These are phyloP conservation scores for Pantherophis alleghaniensis DNA, from an alignment of 2,797 vertebrate species.

Conservation along the genomic window DNA sequence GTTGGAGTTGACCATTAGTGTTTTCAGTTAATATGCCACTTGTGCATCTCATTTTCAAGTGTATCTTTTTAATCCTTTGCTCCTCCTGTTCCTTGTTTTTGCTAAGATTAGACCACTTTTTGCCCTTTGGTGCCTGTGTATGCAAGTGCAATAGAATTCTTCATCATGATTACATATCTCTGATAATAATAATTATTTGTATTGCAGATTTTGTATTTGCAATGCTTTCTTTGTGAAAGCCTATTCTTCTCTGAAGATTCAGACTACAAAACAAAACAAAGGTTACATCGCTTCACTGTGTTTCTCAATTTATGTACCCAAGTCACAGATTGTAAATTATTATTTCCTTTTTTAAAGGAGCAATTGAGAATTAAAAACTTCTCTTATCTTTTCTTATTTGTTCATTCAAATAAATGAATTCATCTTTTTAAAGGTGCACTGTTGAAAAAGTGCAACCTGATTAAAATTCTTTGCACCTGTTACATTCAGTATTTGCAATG, in stretches of 20 bases:
- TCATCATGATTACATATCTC: not conserved
- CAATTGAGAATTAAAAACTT: not conserved
- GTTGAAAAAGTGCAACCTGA: not conserved
- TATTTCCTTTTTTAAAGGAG: not conserved
- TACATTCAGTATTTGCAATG: not conserved
- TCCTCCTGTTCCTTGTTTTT: not conserved
- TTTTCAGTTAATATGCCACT: not conserved
- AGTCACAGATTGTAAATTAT: not conserved
- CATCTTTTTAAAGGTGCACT: not conserved
- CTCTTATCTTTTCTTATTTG: not conserved
- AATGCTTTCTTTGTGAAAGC: not conserved
- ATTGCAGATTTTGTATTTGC: not conserved
- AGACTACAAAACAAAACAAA: rapidly evolving
- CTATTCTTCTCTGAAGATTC: not conserved
- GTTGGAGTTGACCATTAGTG: not conserved
- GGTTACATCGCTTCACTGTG: not conserved
- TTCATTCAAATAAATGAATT: not conserved
- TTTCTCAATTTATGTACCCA: not conserved
- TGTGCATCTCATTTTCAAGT: not conserved
- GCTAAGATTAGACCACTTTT: not conserved
- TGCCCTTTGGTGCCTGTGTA: not conserved
- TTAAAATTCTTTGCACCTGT: not conserved
- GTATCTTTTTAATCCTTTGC: not conserved
- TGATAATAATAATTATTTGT: not conserved
- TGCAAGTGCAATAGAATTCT: not conserved